Evolutionary conservation across 53 echinoderm and acorn worm species (phyloP).

Genomic region (Luidia sarsii): DNA sequence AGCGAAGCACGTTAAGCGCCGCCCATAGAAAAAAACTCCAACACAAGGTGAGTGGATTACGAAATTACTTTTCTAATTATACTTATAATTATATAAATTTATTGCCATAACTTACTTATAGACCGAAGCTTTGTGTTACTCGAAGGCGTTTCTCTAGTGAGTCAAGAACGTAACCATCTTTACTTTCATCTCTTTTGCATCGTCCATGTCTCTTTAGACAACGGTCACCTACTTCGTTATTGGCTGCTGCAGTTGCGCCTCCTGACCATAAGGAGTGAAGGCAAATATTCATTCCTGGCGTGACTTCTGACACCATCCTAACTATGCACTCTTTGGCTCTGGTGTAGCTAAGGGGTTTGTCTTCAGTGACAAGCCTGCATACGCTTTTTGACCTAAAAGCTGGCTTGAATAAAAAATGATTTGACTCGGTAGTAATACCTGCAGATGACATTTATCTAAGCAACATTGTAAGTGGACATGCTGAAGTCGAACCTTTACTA

Average conservation of each 20-base stretch:
- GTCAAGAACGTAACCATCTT: neutral
- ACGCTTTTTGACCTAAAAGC: neutral
- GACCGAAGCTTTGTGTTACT: neutral
- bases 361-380: neutral
- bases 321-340: conserved; percentile 1
- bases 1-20: too few relatives aligned
- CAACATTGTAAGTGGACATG: conserved; percentile 23
- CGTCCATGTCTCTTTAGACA: neutral
- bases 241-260: neutral
- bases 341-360: conserved; percentile 14
- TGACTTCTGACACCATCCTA: neutral
- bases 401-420: conserved; percentile 27
- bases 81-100: too few relatives aligned
- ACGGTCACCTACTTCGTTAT: neutral
- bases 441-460: neutral
- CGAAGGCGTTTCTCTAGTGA: neutral
- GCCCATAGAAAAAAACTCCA: too few relatives aligned
- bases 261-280: neutral
- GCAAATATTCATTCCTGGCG: neutral
- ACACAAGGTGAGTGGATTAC: too few relatives aligned
- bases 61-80: too few relatives aligned
- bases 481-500: neutral
- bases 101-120: too few relatives aligned
- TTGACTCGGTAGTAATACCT: neutral
- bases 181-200: neutral